Evolutionary conservation across 1,140 invertebrate species (phyloP), one percentile per base, ranked within the genome.

Genomic region (Homarus americanus): DNA sequence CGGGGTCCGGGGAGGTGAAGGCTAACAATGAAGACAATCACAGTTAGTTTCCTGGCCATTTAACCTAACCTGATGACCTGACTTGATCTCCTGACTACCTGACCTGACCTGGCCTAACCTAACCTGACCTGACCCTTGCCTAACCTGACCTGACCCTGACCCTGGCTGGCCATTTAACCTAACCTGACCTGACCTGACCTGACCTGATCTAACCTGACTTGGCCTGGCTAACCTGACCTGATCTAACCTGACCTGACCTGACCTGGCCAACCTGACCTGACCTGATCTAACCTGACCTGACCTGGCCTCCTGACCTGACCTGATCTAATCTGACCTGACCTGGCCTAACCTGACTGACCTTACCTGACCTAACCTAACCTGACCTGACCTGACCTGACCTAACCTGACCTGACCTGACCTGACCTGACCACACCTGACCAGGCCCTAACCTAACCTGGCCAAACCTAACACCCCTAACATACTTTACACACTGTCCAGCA

Each of bases 331-430:
- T 28, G 32, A 28, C 66, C 32, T 72, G 24, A 34, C n/a, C n/a
- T n/a, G n/a, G n/a, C n/a, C n/a, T n/a, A n/a, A n/a, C n/a, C n/a
- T n/a, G n/a, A n/a, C n/a, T n/a, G n/a, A n/a, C n/a, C n/a, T n/a
- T n/a, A n/a, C n/a, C n/a, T n/a, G n/a, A n/a, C n/a, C n/a, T n/a
- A 72, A 34, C 32, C 66, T 72, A 24, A 72, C 66, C 66, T 72
- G 24, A 72, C 66, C 66, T 72, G 24, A 72, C 66, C 66, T 76
- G 24, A 76, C 36, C 73, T 76, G 28, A 76, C 73, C 73, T 76
- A 40, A 76, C 36, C 73, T 76, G 28, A 76, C 73, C 73, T 76
- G 17, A 76, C 73, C 73, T 76, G 40, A 76, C 73, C 73, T 76
- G n/a, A 66, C 63, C 63, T 66, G 28, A 66, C 63, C 63, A 4